These are phyloP conservation scores for Linurgus olivaceus DNA, from an alignment of 2,797 vertebrate species.

Conservation along the genomic window DNA sequence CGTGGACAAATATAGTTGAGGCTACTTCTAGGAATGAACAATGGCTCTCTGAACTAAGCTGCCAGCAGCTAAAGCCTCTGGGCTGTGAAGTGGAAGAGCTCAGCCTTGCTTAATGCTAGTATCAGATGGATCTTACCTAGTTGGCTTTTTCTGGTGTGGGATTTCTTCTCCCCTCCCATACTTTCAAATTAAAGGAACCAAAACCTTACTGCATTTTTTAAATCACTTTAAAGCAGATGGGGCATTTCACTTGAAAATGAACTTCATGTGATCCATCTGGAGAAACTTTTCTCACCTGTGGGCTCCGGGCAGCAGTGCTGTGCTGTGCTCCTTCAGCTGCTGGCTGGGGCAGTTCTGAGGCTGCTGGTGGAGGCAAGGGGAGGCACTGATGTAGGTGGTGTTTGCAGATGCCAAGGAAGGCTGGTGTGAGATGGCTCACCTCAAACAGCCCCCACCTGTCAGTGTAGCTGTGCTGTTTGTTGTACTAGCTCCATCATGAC, in stretches of 20 bases:
- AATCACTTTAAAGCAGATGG: neutral
- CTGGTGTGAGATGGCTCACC: accelerated
- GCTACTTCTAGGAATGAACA: neutral
- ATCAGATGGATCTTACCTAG: neutral
- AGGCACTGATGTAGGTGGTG: accelerated
- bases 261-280: neutral
- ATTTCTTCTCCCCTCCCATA: neutral
- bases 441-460: accelerated
- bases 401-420: neutral
- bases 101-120: neutral
- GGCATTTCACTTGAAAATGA: neutral
- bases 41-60: neutral
- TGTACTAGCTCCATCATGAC: accelerated
- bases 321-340: neutral
- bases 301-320: accelerated
- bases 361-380: neutral
- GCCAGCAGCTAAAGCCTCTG: neutral
- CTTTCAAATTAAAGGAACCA: neutral
- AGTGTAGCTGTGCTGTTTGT: neutral
- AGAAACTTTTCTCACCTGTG: neutral
- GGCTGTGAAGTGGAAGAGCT: neutral
- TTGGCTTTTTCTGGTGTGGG: neutral
- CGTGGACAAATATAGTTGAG: neutral
- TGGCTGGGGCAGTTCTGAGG: accelerated
- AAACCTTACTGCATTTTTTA: neutral